phyloP scores from a whole-genome alignment of 2,888 invertebrate species.

The Hartigia nigra region DNA sequence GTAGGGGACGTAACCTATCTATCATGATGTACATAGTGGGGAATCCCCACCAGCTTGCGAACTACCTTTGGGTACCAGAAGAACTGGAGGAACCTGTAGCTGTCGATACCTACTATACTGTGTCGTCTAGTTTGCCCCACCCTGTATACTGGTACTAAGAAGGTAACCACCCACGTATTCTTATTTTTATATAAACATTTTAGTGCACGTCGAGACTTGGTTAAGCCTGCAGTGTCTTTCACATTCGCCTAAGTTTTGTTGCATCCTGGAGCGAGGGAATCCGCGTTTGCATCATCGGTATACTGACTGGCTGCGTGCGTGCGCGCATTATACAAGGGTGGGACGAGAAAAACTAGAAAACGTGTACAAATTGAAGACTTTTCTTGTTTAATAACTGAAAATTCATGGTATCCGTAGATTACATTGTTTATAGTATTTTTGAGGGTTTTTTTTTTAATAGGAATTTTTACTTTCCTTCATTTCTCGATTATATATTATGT shows the following conservation, averaged over 20 bases:
- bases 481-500: neutral
- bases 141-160: neutral
- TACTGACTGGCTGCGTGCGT: neutral
- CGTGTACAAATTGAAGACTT: too few species aligned
- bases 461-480: neutral
- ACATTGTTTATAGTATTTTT: too few species aligned
- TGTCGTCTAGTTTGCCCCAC: neutral
- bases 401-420: too few species aligned
- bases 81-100: neutral
- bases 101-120: too few species aligned
- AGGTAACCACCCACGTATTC: neutral
- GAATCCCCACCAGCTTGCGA: conserved; percentile 13
- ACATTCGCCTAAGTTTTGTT: neutral
- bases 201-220: conserved; percentile 48
- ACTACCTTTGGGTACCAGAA: neutral
- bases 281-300: neutral
- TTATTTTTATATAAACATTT: conserved; percentile 57
- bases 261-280: neutral
- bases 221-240: conserved; percentile 36
- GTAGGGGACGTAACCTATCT: conserved; percentile 14
- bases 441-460: too few species aligned
- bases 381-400: too few species aligned
- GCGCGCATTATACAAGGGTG: too few species aligned
- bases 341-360: too few species aligned
- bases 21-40: conserved; percentile 11